Base-by-base conservation (phyloP, 2,113 vertebrate species). In the Paramormyrops kingsleyae region DNA sequence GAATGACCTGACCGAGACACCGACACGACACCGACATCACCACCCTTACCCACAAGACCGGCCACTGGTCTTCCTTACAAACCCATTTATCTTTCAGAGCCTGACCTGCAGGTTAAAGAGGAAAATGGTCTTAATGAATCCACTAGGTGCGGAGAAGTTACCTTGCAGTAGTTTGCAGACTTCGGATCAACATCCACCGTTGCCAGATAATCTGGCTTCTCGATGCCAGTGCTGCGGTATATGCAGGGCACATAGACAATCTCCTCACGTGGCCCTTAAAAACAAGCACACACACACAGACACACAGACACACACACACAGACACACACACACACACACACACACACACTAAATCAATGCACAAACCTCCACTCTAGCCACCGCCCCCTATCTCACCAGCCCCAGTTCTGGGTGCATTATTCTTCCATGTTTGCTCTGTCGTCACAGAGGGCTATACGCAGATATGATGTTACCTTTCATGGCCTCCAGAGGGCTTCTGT, bases 241-340 rank as follows among this genome's bases (percentile, higher is more conserved):
- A 99, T 97, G 52, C 98, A 99, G 3, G 97, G 98, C 91, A 99
- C 44, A 91, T 99, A 99, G 39, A 99, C 90, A 0, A 99, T 96
- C 95, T 97, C 90, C 93, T 99, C 98, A 53, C 95, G 93, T 35
- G 96, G 97, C 42, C 98, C 98, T 99, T 83, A 1, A 70, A 19
- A 56, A 87, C 46, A 39, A 87, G 9, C 27, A 31, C 1, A 24
- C 50, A 87, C n/a, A 17, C 85, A 87, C 24, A 87, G 0, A 39
- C 49, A 87, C 27, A 19, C 86, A 87, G 49, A 87, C n/a, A 50
- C 1, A 24, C 27, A 87, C n/a, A 17, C 85, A 87, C n/a, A 87
- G 0, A 39, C 49, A 87, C 27, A 19, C 86, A 87, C 13, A 6
- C 47, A 87, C 9, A 42, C 50, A 87, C 50, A 87, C n/a, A 56